phyloP scores from a whole-genome alignment of 2,888 invertebrate genomes.

The Anticlea derivata region DNA sequence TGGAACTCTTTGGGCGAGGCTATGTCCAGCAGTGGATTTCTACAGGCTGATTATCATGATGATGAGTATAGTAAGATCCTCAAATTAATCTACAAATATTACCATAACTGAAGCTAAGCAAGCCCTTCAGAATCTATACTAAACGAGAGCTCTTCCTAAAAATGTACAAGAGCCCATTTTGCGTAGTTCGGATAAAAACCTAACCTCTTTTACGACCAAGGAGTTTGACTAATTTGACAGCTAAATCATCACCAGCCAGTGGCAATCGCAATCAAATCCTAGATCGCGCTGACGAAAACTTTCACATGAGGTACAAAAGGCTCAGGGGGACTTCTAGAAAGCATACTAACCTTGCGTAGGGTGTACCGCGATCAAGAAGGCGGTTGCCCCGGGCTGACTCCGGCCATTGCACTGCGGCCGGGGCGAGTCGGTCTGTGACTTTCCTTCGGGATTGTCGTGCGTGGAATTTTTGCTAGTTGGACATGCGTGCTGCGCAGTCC shows the following conservation, averaged over 20 bases:
- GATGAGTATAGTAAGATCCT: too few relatives aligned
- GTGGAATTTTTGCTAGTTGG: conserved; percentile 86
- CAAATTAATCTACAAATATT: too few relatives aligned
- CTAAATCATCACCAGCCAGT: conserved; percentile 17
- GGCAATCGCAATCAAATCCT: conserved; percentile 20
- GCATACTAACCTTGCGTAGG: conserved; percentile 90
- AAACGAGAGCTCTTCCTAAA: too few relatives aligned
- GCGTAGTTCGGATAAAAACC: neutral
- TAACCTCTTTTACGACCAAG: conserved; percentile 15
- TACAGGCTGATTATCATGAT: too few relatives aligned
- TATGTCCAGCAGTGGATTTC: too few relatives aligned
- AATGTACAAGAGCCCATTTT: too few relatives aligned
- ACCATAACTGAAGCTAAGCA: too few relatives aligned
- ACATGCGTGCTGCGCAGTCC: conserved; percentile 86
- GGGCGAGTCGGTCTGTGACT: conserved; percentile 85
- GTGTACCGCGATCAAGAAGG: conserved; percentile 88
- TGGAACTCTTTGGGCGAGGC: too few relatives aligned
- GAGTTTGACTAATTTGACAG: conserved; percentile 12
- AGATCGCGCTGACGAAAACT: conserved; percentile 61
- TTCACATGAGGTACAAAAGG: conserved; percentile 47
- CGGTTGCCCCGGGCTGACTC: conserved; percentile 86
- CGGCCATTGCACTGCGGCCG: conserved; percentile 87
- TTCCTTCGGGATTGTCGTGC: conserved; percentile 84
- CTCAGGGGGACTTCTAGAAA: fast-evolving
- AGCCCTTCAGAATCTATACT: too few relatives aligned